Base-by-base conservation (phyloP, 2,888 invertebrate species). In the Plagiodera versicolora region DNA sequence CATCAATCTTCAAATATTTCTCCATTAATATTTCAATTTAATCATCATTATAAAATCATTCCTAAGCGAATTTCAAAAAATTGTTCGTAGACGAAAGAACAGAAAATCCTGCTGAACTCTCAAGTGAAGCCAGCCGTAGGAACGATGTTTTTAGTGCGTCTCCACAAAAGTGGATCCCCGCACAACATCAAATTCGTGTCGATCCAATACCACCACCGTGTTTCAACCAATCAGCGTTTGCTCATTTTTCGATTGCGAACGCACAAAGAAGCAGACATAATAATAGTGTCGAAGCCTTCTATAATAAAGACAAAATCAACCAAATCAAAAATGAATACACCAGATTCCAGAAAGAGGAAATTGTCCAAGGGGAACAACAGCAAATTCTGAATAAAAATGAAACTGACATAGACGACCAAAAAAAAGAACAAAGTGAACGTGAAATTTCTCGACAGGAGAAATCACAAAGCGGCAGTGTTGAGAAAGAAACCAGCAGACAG, bases 171-270 rank as follows among this genome's bases (percentile, higher is more conserved):
- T 56, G 58, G 48, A 19, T 30, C 24, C 17, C 48, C 16, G 45
- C 51, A 3, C 63, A 60, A 19, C 2, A 11, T 10, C 49, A 45
- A 46, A 19, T 52, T 17, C 39, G 35, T 20, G 28, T 45, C 20
- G 24, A 32, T 3, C 30, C 58, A 14, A 10, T 24, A 9, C 45
- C 64, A 49, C 18, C 56, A 39, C 17, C 56, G 49, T 20, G 55
- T 46, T 56, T 64, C 46, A 58, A 57, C 44, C 63, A 65, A 24
- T 65, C 67, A 1, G 67, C 67, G 4, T 67, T 67, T 32, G 67
- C 62, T 1, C 65, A 65, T 14, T 64, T 67, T 16, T 24, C 49
- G 6, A 52, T 48, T 24, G 47, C n/a, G 16, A 56, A 52, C 35
- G 16, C 49, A 1, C 24, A 39, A 10, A 44, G 47, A 16, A 24